These are phyloP conservation scores for Caenorhabditis wallacei DNA, from an alignment of 2,888 invertebrate genomes.

Conservation along the genomic window DNA sequence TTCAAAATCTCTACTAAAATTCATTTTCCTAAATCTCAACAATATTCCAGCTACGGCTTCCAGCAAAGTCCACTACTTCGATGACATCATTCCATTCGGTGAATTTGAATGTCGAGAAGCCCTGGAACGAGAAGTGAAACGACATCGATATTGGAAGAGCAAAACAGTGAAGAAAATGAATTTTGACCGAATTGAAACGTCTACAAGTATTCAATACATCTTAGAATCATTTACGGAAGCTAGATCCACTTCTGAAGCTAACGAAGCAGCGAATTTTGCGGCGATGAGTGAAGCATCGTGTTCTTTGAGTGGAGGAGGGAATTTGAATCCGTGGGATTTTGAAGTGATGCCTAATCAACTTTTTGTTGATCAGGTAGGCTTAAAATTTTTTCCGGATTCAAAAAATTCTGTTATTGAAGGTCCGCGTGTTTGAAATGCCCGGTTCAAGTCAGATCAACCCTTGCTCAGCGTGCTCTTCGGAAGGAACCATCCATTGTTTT, in stretches of 20 bases:
- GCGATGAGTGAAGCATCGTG: slow-evolving; percentile 43
- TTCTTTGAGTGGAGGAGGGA: slow-evolving; percentile 31
- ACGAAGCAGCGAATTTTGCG: slow-evolving; percentile 75
- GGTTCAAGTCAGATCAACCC: slow-evolving; percentile 76
- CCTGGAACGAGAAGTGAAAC: slow-evolving; percentile 71
- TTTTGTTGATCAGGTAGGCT: slow-evolving; percentile 80
- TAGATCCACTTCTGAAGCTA: slow-evolving; percentile 78
- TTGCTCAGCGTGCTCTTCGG: slow-evolving; percentile 80
- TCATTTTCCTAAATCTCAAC: neutral
- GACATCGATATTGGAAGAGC: slow-evolving; percentile 75
- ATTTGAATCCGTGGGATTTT: slow-evolving; percentile 81
- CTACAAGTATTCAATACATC: slow-evolving; percentile 76
- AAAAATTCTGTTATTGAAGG: slow-evolving; percentile 61
- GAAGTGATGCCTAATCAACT: slow-evolving; percentile 78
- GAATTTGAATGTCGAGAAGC: slow-evolving; percentile 82
- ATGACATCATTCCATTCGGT: slow-evolving; percentile 77
- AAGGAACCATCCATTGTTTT: slow-evolving; percentile 81
- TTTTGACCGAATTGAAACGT: slow-evolving; percentile 78
- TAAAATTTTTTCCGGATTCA: neutral
- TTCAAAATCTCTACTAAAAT: no score
- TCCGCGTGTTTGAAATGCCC: slow-evolving; percentile 80
- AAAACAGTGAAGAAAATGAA: slow-evolving; percentile 80
- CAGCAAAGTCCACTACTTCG: slow-evolving; percentile 73
- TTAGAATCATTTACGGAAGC: slow-evolving; percentile 83
- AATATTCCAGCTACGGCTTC: slow-evolving; percentile 55